Conservation (phyloP, 2,797 vertebrate species). For the Morelia viridis region DNA sequence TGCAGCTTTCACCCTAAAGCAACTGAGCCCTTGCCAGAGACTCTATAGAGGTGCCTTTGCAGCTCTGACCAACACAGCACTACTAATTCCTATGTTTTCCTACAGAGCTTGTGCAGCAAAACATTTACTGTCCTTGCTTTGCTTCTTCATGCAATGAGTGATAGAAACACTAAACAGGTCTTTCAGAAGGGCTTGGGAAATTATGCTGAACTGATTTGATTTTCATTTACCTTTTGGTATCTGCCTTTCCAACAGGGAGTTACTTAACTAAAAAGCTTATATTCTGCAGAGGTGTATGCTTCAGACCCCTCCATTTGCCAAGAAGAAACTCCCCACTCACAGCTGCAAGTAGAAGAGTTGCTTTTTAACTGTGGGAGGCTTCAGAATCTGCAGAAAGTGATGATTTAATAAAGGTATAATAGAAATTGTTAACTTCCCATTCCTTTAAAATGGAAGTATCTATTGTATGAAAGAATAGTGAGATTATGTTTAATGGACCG, state of each 20-base stretch:
- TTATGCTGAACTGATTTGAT: background rate
- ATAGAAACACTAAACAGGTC: background rate
- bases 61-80: background rate
- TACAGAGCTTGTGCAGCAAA: background rate
- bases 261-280: conserved; percentile 20
- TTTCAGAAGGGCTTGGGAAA: conserved; percentile 8
- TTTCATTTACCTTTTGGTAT: conserved; percentile 33
- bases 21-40: background rate
- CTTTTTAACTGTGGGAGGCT: conserved; percentile 59
- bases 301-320: conserved; percentile 35
- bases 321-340: conserved; percentile 57
- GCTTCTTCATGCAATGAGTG: background rate
- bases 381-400: conserved; percentile 45
- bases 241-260: background rate
- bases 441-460: conserved; percentile 49
- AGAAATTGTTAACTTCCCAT: conserved; percentile 40
- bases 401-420: conserved; percentile 47
- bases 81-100: background rate
- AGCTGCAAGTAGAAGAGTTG: conserved; percentile 45
- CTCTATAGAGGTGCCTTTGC: background rate
- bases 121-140: background rate
- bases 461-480: conserved; percentile 38
- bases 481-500: conserved; percentile 42
- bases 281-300: conserved; percentile 41
- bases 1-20: background rate